Conservation (phyloP, 92 coral and sea anemone genomes). For the Porites rus region DNA sequence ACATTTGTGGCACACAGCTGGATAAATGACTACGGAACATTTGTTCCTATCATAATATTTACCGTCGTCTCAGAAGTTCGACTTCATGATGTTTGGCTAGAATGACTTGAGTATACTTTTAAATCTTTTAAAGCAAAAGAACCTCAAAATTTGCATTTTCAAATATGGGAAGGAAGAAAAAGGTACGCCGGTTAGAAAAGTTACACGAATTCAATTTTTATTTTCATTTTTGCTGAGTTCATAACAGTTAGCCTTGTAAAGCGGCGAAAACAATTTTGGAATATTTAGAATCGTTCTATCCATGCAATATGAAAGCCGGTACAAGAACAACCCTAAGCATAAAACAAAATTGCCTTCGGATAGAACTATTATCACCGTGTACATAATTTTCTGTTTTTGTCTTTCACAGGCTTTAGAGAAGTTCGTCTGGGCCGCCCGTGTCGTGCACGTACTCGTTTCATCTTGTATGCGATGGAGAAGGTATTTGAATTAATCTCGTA, state of each 20-base stretch:
- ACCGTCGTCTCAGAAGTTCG: constrained; percentile 7
- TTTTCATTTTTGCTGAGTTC: neutral
- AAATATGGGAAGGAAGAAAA: constrained; percentile 5
- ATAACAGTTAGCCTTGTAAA: neutral
- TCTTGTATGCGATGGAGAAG: constrained; percentile 96
- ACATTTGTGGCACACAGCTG: constrained; percentile 19
- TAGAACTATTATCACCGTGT: no score
- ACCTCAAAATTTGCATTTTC: constrained; percentile 8
- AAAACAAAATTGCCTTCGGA: no score
- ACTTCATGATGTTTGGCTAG: constrained; percentile 20
- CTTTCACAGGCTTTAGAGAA: constrained; percentile 72
- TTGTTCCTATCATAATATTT: constrained; percentile 29
- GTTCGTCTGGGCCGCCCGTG: constrained; percentile 80
- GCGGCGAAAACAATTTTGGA: no score
- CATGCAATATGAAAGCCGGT: no score
- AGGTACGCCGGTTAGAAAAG: neutral
- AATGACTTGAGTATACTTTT: neutral
- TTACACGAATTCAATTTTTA: neutral
- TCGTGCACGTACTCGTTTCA: constrained; percentile 79
- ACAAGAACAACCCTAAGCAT: no score
- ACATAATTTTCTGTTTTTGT: neutral
- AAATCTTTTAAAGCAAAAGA: neutral
- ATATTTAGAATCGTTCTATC: no score
- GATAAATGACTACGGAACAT: constrained; percentile 11
- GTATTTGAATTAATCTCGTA: constrained; percentile 27